Conservation (phyloP, 1,140 invertebrate species). For the Aphidius gifuensis region DNA sequence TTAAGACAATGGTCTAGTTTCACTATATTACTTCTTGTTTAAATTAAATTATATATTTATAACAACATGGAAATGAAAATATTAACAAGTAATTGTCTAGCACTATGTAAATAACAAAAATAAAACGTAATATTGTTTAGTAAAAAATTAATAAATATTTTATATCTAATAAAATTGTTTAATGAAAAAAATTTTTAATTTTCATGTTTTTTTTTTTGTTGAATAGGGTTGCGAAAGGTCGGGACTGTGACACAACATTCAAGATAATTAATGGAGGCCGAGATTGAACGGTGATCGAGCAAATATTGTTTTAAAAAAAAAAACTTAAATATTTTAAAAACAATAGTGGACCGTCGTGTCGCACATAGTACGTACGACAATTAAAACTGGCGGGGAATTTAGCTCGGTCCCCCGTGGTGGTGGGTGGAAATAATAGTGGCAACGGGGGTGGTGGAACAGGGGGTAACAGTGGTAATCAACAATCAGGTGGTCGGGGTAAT, state of each 20-base stretch:
- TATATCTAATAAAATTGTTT: no score
- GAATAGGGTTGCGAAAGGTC: conserved; percentile 26
- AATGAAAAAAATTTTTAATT: neutral
- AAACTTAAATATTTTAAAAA: neutral
- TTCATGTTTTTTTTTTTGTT: conserved; percentile 5
- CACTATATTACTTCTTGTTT: no score
- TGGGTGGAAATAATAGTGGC: conserved; percentile 44
- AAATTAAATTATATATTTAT: no score
- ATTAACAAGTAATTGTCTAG: no score
- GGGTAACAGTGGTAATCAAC: conserved; percentile 16
- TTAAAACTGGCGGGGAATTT: conserved; percentile 56
- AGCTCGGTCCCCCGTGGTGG: conserved; percentile 53
- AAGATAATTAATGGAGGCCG: conserved; percentile 13
- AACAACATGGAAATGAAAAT: no score
- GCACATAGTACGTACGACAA: conserved; percentile 30
- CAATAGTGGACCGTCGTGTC: conserved; percentile 33
- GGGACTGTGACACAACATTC: conserved; percentile 19
- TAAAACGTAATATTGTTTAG: no score
- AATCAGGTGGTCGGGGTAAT: conserved; percentile 45
- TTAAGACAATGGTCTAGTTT: no score
- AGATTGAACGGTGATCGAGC: conserved; percentile 18
- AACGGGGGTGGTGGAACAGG: conserved; percentile 25
- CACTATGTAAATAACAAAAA: no score
- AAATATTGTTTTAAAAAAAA: conserved; percentile 13
- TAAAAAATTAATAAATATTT: no score